Evolutionary conservation across 2,888 invertebrate species (phyloP).

Genomic region (Amphiduros pacificus): DNA sequence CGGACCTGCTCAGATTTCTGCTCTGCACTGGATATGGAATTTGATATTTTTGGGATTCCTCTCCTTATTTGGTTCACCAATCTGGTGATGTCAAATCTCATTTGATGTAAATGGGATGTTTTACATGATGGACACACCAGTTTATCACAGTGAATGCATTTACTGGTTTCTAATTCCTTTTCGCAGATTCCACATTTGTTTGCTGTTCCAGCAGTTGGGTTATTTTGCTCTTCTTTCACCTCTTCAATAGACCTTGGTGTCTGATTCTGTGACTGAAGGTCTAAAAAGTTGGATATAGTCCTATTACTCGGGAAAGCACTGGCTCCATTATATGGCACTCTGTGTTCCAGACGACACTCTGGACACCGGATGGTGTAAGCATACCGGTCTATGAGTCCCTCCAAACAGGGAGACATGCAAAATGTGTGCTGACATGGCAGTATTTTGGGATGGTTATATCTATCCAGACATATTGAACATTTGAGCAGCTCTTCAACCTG

Average conservation of each 20-base stretch:
- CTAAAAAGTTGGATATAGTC: slow-evolving; percentile 90
- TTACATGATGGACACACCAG: slow-evolving; percentile 96
- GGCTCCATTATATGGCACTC: slow-evolving; percentile 89
- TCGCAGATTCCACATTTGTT: slow-evolving; percentile 42
- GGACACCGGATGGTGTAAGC: slow-evolving; percentile 85
- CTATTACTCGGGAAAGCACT: slow-evolving; percentile 95
- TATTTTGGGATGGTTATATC: slow-evolving; percentile 96
- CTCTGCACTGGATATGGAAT: slow-evolving; percentile 63
- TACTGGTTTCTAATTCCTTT: slow-evolving; percentile 56
- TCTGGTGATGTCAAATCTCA: slow-evolving; percentile 85
- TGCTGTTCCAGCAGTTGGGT: no score
- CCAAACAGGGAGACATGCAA: slow-evolving; percentile 97
- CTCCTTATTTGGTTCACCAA: slow-evolving; percentile 72
- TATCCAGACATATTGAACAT: slow-evolving; percentile 97
- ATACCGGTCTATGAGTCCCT: slow-evolving; percentile 75
- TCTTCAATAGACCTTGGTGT: slow-evolving; percentile 16
- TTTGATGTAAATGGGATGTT: slow-evolving; percentile 88
- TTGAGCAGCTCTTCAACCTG: slow-evolving; percentile 86
- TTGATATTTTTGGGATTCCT: slow-evolving; percentile 69
- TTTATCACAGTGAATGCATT: slow-evolving; percentile 95
- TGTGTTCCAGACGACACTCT: slow-evolving; percentile 95
- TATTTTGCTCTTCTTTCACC: not conserved
- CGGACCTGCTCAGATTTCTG: slow-evolving; percentile 86
- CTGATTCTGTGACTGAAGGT: slow-evolving; percentile 79
- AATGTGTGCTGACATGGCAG: slow-evolving; percentile 99